A percentile compares a stretch with the other conserved stretches of the same genome.
These are phyloP conservation scores for Cheilosia soror DNA, from an alignment of 2,888 invertebrate genomes.

Conservation along the genomic window DNA sequence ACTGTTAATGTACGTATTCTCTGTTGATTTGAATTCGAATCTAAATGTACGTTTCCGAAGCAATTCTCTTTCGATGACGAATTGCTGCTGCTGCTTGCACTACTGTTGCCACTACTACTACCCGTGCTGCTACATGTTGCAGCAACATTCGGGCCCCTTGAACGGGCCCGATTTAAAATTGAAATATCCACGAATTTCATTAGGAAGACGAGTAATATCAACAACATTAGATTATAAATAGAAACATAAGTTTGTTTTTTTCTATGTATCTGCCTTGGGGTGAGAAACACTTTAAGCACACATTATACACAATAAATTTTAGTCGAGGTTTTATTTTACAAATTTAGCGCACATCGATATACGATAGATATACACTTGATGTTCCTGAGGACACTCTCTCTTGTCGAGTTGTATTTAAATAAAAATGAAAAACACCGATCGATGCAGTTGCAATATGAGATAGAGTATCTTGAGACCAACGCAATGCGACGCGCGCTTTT, in stretches of 20 bases:
- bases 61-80: slow-evolving; percentile 81
- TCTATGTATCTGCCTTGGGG: slow-evolving; percentile 48
- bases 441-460: slow-evolving; percentile 40
- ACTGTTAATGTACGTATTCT: slow-evolving; percentile 83
- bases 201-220: slow-evolving; percentile 83
- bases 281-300: slow-evolving; percentile 53
- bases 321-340: slow-evolving; percentile 34
- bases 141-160: slow-evolving; percentile 79
- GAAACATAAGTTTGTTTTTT: slow-evolving; percentile 74
- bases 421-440: slow-evolving; percentile 13
- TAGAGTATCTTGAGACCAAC: slow-evolving; percentile 59
- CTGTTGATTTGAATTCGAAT: slow-evolving; percentile 38
- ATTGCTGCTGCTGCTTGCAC: slow-evolving; percentile 77
- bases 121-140: slow-evolving; percentile 79
- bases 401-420: slow-evolving; percentile 2
- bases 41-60: slow-evolving; percentile 33
- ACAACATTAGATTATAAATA: slow-evolving; percentile 82
- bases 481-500: slow-evolving; percentile 66
- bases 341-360: slow-evolving; percentile 62
- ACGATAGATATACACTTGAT: slow-evolving; percentile 56
- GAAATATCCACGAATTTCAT: slow-evolving; percentile 84
- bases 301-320: slow-evolving; percentile 30
- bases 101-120: slow-evolving; percentile 80
- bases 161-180: slow-evolving; percentile 80
- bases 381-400: slow-evolving; percentile 30